Evolutionary conservation across 2,797 vertebrate species (phyloP).

Genomic region (Zalophus californianus): DNA sequence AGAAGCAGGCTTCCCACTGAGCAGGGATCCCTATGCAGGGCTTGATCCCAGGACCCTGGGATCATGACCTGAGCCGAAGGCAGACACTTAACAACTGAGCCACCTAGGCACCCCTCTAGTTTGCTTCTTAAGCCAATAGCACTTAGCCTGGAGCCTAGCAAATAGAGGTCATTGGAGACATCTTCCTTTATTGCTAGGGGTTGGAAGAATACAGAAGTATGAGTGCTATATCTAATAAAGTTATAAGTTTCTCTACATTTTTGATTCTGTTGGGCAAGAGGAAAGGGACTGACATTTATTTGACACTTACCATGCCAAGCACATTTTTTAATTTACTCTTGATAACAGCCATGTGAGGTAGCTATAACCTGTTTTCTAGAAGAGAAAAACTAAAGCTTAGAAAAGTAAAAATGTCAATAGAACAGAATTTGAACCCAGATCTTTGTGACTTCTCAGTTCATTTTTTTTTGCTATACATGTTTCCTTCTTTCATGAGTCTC

Average conservation of each 20-base stretch:
- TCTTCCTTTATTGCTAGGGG: neutral
- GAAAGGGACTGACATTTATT: neutral
- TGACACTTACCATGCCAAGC: neutral
- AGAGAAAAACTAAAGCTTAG: neutral
- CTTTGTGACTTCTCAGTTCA: neutral
- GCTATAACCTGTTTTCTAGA: neutral
- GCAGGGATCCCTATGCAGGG: too few species aligned
- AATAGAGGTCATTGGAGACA: neutral
- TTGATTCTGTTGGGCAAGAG: neutral
- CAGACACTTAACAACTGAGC: too few species aligned
- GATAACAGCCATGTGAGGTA: neutral
- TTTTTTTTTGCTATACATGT: neutral
- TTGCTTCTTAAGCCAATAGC: neutral
- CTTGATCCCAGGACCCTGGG: too few species aligned
- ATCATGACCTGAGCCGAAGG: too few species aligned
- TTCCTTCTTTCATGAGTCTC: neutral
- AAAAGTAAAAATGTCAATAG: neutral
- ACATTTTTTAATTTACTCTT: neutral
- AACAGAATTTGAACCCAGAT: neutral
- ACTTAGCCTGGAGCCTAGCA: neutral
- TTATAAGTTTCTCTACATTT: neutral
- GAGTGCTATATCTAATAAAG: neutral
- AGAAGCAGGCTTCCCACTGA: too few species aligned
- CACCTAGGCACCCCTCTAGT: neutral
- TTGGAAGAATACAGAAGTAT: neutral